Base-by-base conservation (phyloP, 2,888 invertebrate species). In the Papilio elwesi region DNA sequence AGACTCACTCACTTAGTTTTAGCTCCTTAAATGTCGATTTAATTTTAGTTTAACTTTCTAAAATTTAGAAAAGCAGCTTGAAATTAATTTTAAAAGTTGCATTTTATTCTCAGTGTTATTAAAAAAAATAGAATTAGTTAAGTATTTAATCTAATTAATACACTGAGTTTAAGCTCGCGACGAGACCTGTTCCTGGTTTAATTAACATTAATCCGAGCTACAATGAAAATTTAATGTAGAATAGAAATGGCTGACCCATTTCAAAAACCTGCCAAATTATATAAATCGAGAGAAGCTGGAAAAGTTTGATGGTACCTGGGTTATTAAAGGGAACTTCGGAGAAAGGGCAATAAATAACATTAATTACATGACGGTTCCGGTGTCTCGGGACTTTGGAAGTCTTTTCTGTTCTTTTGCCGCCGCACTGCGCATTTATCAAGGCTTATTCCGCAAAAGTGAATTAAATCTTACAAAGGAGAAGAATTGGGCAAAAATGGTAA, bases 381-480 rank as follows among this genome's bases (percentile, higher is more conserved):
- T 66, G 53, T 49, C 59, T 63, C 48, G 59, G 69, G 62, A 70
- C 55, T 73, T 70, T 51, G 57, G 65, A 59, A 48, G 59, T 70
- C 57, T 66, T 73, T 70, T 63, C 59, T 59, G n/a, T 70, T 69
- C 59, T 65, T 73, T 66, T 73, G 53, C 57, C 49, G 68, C 51
- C 68, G 68, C 73, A 73, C 13, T 73, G 68, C 73, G 64, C 64
- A 73, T 73, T 68, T 64, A 67, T 71, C 71, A 62, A 62, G 47
- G 67, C 43, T 71, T 67, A 62, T 62, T 63, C 36, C 63, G 53
- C 63, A 63, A 59, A 71, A 68, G 63, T 72, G 63, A 72, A 68
- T 63, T 36, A 53, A 68, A 63, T 38, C 48, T 48, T 36, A 63
- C 62, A 71, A 68, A 71, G 53, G 62, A 62, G 52, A 47, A 53